phyloP scores from a whole-genome alignment of 2,888 invertebrate species.

The Sericinus montela region DNA sequence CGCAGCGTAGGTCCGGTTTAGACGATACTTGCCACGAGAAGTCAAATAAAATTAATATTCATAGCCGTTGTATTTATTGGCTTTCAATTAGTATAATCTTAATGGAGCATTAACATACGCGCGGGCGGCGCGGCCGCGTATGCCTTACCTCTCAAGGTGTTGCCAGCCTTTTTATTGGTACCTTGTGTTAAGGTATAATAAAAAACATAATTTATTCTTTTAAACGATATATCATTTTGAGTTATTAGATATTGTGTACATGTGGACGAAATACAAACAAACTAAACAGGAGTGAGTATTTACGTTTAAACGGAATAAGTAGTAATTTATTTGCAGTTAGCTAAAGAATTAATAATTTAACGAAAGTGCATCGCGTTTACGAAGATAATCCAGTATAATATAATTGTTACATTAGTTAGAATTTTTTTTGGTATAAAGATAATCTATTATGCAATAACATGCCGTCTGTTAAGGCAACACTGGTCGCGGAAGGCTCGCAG shows the following conservation, averaged over 20 bases:
- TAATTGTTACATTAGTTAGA: too few species aligned
- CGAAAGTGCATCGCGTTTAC: too few species aligned
- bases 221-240: too few species aligned
- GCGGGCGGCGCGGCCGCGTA: constrained; percentile 60
- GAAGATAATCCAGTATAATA: too few species aligned
- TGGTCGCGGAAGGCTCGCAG: constrained; percentile 73
- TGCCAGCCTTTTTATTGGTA: constrained; percentile 36
- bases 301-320: too few species aligned
- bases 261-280: too few species aligned
- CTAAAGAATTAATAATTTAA: too few species aligned
- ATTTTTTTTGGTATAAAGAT: not conserved
- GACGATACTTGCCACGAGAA: constrained; percentile 44
- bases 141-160: constrained; percentile 50
- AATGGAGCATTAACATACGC: constrained; percentile 78
- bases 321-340: too few species aligned
- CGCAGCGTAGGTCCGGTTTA: constrained; percentile 41
- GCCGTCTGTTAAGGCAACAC: constrained; percentile 55
- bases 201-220: too few species aligned
- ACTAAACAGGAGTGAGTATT: too few species aligned
- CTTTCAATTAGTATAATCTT: constrained; percentile 80
- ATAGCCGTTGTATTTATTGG: constrained; percentile 79
- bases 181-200: too few species aligned
- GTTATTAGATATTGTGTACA: too few species aligned
- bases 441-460: constrained; percentile 40
- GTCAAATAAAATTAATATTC: constrained; percentile 78